Evolutionary conservation across 2,888 invertebrate genomes (phyloP).

Genomic region (Helleia helle): DNA sequence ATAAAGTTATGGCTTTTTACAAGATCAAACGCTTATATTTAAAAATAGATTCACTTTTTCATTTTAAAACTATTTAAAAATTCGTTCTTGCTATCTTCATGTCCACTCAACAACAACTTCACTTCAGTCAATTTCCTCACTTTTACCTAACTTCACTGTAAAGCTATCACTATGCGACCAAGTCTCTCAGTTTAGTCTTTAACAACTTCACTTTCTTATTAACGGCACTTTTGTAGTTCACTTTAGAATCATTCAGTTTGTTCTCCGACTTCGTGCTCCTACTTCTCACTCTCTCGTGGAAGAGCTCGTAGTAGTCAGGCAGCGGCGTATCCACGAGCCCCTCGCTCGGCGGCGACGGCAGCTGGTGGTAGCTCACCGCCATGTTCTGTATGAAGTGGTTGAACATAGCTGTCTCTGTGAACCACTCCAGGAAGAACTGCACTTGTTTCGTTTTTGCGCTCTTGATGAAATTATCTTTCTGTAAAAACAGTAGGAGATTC

Average conservation of each 20-base stretch:
- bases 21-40: too few species aligned
- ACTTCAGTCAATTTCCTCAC: too few species aligned
- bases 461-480: slow-evolving; percentile 83
- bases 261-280: slow-evolving; percentile 26
- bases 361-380: slow-evolving; percentile 30
- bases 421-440: slow-evolving; percentile 88
- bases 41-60: too few species aligned
- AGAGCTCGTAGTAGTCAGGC: slow-evolving; percentile 56
- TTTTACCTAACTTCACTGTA: background rate
- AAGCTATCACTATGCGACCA: slow-evolving; percentile 52
- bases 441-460: slow-evolving; percentile 77
- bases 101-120: background rate
- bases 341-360: slow-evolving; percentile 18
- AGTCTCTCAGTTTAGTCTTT: slow-evolving; percentile 54
- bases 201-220: slow-evolving; percentile 55
- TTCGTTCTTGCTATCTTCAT: too few species aligned
- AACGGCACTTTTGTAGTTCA: slow-evolving; percentile 54
- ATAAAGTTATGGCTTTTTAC: too few species aligned
- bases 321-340: slow-evolving; percentile 50
- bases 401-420: slow-evolving; percentile 91
- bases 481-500: too few species aligned
- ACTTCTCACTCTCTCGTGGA: slow-evolving; percentile 43
- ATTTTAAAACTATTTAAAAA: too few species aligned
- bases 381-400: slow-evolving; percentile 79
- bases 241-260: slow-evolving; percentile 34